These are phyloP conservation scores for Boleophthalmus pectinirostris DNA, from an alignment of 2,113 vertebrate genomes.

Conservation along the genomic window DNA sequence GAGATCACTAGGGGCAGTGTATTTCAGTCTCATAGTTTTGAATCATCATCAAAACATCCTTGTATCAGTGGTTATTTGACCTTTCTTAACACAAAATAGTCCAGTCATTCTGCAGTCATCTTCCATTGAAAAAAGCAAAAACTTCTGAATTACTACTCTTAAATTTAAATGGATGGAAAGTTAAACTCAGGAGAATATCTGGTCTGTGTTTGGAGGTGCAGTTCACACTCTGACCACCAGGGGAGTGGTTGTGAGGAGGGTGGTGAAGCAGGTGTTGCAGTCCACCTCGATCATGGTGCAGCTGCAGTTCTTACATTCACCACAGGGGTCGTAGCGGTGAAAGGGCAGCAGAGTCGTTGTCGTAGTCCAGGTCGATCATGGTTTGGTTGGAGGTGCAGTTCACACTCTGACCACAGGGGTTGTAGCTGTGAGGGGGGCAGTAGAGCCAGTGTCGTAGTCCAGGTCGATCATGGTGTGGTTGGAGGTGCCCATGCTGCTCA, in stretches of 20 bases:
- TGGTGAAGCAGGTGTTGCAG: conserved; percentile 82
- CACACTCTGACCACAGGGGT: conserved; percentile 75
- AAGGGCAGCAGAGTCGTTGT: conserved; percentile 81
- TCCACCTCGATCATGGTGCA: conserved; percentile 81
- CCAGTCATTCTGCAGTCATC: background rate
- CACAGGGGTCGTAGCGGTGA: conserved; percentile 76
- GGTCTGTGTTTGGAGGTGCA: background rate
- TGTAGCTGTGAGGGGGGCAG: conserved; percentile 80
- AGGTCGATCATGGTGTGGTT: conserved; percentile 81
- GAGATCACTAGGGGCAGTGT: background rate
- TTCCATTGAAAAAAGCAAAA: background rate
- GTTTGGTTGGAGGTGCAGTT: conserved; percentile 74
- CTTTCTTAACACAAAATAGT: background rate
- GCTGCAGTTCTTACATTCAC: conserved; percentile 74
- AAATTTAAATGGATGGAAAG: background rate
- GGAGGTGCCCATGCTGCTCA: conserved; percentile 78
- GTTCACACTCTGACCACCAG: conserved; percentile 75
- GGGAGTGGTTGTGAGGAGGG: conserved; percentile 80
- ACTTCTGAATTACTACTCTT: conserved; percentile 18
- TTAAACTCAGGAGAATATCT: too few relatives aligned
- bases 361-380: conserved; percentile 82
- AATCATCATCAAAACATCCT: background rate
- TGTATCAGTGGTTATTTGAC: conserved; percentile 46
- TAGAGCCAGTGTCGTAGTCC: conserved; percentile 84
- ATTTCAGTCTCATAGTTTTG: conserved; percentile 39